These are phyloP conservation scores for Sparus aurata DNA, from an alignment of 2,797 vertebrate species.

Conservation along the genomic window DNA sequence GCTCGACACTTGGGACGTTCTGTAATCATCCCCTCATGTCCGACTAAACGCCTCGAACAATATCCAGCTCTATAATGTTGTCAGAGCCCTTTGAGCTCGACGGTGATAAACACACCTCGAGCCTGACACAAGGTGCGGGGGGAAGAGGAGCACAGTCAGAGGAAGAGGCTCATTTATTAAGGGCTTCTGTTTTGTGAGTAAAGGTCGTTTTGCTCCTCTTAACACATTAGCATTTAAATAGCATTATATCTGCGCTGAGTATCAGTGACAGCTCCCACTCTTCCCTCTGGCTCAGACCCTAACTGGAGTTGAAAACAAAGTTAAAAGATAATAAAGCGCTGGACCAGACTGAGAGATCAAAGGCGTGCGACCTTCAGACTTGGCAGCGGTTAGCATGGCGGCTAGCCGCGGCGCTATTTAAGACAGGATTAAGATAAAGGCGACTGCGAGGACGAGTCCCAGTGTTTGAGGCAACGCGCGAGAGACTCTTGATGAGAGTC, in stretches of 20 bases:
- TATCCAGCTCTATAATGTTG: constrained; percentile 23
- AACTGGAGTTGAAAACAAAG: constrained; percentile 80
- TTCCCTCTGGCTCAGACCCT: constrained; percentile 61
- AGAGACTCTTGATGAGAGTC: constrained; percentile 7
- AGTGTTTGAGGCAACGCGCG: constrained; percentile 29
- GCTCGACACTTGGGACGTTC: constrained; percentile 5
- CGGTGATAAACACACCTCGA: constrained; percentile 52
- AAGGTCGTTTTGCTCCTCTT: constrained; percentile 84
- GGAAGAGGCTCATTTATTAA: constrained; percentile 76
- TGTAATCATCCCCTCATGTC: constrained; percentile 29
- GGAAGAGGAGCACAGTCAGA: constrained; percentile 51
- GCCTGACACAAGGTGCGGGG: constrained; percentile 44
- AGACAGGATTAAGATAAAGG: constrained; percentile 35
- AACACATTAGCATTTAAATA: constrained; percentile 88
- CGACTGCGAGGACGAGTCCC: constrained; percentile 15
- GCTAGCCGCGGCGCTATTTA: constrained; percentile 36
- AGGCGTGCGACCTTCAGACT: constrained; percentile 75
- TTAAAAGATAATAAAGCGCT: constrained; percentile 79
- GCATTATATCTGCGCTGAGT: constrained; percentile 79
- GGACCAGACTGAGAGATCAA: constrained; percentile 67
- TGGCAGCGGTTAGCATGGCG: constrained; percentile 43
- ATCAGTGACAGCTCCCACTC: constrained; percentile 79
- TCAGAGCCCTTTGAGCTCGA: constrained; percentile 31
- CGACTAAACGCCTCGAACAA: constrained; percentile 41
- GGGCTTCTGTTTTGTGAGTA: constrained; percentile 69